Evolutionary conservation across 2,888 invertebrate species (phyloP), one percentile per base, ranked within the genome.

Genomic region (Toxonevra muliebris): DNA sequence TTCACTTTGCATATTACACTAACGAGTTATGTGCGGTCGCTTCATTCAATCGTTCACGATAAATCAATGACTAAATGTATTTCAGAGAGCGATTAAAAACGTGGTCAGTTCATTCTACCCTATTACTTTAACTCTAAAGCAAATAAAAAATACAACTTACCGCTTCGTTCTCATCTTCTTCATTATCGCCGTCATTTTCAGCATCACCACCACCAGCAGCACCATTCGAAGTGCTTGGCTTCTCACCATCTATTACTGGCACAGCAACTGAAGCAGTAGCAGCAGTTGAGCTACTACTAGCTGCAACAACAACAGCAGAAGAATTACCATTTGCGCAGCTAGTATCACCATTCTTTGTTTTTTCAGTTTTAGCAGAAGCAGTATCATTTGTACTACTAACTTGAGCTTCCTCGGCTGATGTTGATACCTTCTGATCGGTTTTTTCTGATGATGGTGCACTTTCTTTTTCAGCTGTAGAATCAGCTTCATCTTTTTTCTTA

Each of bases 151-250:
- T 19, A 42, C 70, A 74, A 71, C 78, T 77, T 15, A 81, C 83
- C 17, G 80, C 79, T 43, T 83, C 84, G 57, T 77, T 80, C 9
- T 82, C 83, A 4, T 79, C 80, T 5, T 81, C 82, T 1, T 76
- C 76, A 7, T 76, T 78, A 8, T 76, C 79, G 58, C 76, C 79
- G 65, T 72, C 74, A 3, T 17, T 65, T 15, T 42, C n/a, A n/a
- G n/a, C n/a, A n/a, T n/a, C n/a, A n/a, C n/a, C n/a, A 30, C 30
- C 30, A 7, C 30, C 69, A n/a, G 69, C 73, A 4, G 69, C 79
- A 3, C 79, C 80, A 73, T 81, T 84, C 2, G 84, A 84, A n/a
- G 84, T 83, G 67, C 81, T 81, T 0, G 84, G 85, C 17, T 79
- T 79, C 66, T 83, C 84, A 52, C 75, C 78, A 66, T 84, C 81